phyloP scores from a whole-genome alignment of 2,113 vertebrate genomes.

The Dasyprocta punctata region DNA sequence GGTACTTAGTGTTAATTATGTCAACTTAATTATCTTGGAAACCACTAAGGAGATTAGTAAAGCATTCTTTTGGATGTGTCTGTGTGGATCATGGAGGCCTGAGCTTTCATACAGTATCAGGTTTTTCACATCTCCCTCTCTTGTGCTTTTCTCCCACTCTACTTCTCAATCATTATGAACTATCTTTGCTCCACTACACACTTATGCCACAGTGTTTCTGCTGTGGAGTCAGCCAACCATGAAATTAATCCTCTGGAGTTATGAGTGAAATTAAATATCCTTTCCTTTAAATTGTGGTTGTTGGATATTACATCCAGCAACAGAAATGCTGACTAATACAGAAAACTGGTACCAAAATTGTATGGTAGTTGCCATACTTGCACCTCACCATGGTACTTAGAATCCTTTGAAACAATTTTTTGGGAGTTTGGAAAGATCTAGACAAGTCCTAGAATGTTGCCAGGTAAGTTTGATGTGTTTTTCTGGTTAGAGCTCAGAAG shows the following conservation, averaged over 20 bases:
- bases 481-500: neutral
- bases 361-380: neutral
- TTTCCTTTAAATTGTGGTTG: neutral
- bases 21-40: neutral
- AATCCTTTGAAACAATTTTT: neutral
- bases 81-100: neutral
- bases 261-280: neutral
- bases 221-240: neutral
- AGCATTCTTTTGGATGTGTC: neutral
- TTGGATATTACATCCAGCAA: neutral
- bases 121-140: neutral
- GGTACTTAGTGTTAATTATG: neutral
- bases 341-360: neutral
- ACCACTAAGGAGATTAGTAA: neutral
- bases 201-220: neutral
- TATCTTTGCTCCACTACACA: neutral
- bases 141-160: neutral
- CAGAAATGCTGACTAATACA: neutral
- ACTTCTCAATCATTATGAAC: neutral
- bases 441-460: neutral
- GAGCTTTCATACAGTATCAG: neutral
- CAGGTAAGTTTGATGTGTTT: neutral
- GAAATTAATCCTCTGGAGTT: neutral
- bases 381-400: neutral
- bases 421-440: neutral